Evolutionary conservation across 35 echinoderm and acorn worm species (phyloP), one percentile per base, ranked within the genome.

Genomic region (Heliocidaris tuberculata): DNA sequence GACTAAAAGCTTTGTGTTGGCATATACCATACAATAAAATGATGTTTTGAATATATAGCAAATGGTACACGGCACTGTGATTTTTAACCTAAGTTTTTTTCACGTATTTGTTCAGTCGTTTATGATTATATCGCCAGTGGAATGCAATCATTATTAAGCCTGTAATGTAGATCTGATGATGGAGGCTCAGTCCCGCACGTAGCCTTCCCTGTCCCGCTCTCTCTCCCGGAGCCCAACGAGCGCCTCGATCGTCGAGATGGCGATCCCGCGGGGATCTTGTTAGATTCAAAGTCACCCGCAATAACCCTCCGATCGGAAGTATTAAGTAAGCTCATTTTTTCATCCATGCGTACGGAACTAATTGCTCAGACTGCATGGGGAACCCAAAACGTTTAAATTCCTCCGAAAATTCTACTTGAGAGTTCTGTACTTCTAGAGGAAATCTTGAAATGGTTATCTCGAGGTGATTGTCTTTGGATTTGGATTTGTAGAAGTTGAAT

Each of bases 261-360:
- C 21, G 65, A 78, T 78, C 65, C 65, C 65, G 21, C 65, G 65
- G 65, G 65, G 65, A 78, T 27, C 19, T n/a, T 78, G 27, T 78
- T 78, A 78, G 65, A 78, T 78, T 78, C 27, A 78, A 78, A 78
- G 65, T 78, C 65, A 78, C 65, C 65, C 65, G 21, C 65, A 78
- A 78, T 78, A 78, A 78, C 65, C 65, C 65, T 78, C 65, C 21
- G 65, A 78, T 78, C 65, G 65, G 65, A 78, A 78, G 65, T 78
- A 78, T 78, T 78, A 78, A 78, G 65, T 78, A n/a, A 78, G 65
- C 65, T 78, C 65, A 78, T 78, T 78, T 78, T 78, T 78, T n/a
- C 65, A 78, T 21, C 65, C 65, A 78, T 78, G 65, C 65, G 27
- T 78, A 24, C 65, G 27, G 27, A n/a, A 78, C 65, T 78, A 78